Conservation (phyloP, 2,797 vertebrate genomes). For the Bothrops alternatus region DNA sequence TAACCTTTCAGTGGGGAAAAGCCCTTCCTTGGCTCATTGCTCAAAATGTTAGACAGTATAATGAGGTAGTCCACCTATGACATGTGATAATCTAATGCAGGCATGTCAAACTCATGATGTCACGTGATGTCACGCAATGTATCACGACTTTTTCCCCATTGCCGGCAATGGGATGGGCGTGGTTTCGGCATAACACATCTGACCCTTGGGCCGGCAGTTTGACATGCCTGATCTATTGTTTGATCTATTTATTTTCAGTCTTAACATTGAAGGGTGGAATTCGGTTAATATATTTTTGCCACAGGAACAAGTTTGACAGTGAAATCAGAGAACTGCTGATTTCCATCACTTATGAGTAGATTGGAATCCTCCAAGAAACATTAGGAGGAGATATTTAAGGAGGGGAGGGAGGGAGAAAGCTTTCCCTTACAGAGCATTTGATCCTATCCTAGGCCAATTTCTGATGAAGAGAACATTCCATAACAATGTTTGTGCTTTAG, state of each 20-base stretch:
- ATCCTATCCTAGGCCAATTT: neutral
- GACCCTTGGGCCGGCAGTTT: no score
- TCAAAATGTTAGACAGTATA: constrained; percentile 39
- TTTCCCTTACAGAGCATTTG: neutral
- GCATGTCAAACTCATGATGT: no score
- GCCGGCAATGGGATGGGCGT: no score
- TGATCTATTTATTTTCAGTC: neutral
- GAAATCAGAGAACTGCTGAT: neutral
- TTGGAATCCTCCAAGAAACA: neutral
- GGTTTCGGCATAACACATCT: no score
- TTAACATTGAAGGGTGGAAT: neutral
- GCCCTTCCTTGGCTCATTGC: constrained; percentile 39
- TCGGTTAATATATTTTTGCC: neutral
- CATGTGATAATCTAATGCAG: constrained; percentile 11
- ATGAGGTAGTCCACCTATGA: constrained; percentile 42
- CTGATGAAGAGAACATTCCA: neutral
- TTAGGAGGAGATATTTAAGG: neutral
- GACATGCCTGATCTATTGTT: neutral
- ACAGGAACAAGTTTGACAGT: neutral
- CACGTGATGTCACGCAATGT: no score
- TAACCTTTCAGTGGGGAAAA: constrained; percentile 45
- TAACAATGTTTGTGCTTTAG: neutral
- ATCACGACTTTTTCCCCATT: no score
- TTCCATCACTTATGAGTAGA: neutral
- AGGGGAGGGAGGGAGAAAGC: neutral